Base-by-base conservation (phyloP, 2,797 vertebrate genomes). In the Lacerta agilis region DNA sequence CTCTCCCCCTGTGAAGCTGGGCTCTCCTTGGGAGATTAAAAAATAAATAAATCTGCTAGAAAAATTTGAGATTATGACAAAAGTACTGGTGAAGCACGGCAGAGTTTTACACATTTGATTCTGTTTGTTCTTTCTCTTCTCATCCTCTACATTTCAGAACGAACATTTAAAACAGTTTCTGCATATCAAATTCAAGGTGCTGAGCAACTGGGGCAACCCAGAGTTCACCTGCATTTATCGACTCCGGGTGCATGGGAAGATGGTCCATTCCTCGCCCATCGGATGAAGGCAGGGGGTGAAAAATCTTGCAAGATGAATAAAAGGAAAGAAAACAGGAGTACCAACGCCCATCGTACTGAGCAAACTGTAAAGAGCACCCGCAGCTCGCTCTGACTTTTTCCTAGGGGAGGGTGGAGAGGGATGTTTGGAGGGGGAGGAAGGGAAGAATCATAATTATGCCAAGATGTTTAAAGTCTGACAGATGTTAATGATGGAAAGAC, bases 171-270 rank as follows among this genome's bases (percentile, higher is more conserved):
- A 89, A 72, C n/a, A 61, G 0, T 96, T 94, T 71, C 61, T 86
- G 3, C 85, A 82, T 0, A 89, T 96, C 82, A 95, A 95, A 83
- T 88, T 96, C 88, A 94, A 95, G 89, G 91, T 96, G 29, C 88
- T 89, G 0, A 95, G 92, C 89, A 96, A 96, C 81, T 96, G 95
- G 95, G 95, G 95, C 43, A 93, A 94, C 85, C 61, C 87, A 0
- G 89, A 87, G 38, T 95, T 92, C 78, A 96, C 95, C 87, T 96
- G 95, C 71, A 88, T 96, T 4, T 96, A 96, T 89, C 95, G 94
- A 0, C 93, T 95, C 55, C 91, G 95, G 0, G 93, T 94, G 49
- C 95, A 95, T 0, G 95, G 95, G 38, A 94, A 91, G 3, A 90
- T 93, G 80, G 41, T 41, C 29, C 27, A 13, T n/a, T 4, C 38